Evolutionary conservation across 2,888 invertebrate genomes (phyloP), one percentile per base, ranked within the genome.

Genomic region (Subacronicta megacephala): DNA sequence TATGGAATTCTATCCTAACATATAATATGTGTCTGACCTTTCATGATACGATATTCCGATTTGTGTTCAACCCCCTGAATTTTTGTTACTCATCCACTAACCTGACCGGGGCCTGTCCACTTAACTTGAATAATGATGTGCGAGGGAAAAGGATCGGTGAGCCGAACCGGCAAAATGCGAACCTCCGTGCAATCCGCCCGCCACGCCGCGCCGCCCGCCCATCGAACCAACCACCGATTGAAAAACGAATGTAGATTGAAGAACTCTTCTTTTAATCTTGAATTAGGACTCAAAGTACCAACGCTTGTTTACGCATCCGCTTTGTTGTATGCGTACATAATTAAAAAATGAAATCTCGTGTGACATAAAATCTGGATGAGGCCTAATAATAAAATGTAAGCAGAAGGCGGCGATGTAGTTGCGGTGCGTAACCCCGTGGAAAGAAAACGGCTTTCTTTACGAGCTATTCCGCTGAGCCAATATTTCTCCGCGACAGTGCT

Each of bases 401-500:
- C 84, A 80, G 76, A 82, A 80, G 83, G 80, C 81, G 75, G 77
- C 78, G 71, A 76, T 86, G 88, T 87, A 88, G 89, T 89, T 85
- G 89, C 88, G 88, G 89, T 92, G 92, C 92, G 92, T 92, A 90
- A 88, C 91, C 85, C 87, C 87, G 90, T 89, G 86, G 86, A 88
- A 90, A 86, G 89, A 87, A 89, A 92, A 91, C 91, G 88, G 90
- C 90, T 90, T 90, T 90, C 93, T 93, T 94, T 94, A 94, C 93
- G 94, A 94, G 90, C 93, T 92, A 93, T 93, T 94, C 89, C 92
- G 90, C 87, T 87, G 92, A 93, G 92, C 94, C 93, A 93, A 93
- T 94, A 94, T 94, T 93, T 93, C 93, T 93, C 85, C 90, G 93
- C 92, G 93, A 92, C 93, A 93, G 93, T 90, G 92, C 93, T 92